Percentiles rank a stretch among this genome's conserved stretches.
Evolutionary conservation across 2,888 invertebrate genomes (phyloP).

Genomic region (Caenorhabditis imperialis): DNA sequence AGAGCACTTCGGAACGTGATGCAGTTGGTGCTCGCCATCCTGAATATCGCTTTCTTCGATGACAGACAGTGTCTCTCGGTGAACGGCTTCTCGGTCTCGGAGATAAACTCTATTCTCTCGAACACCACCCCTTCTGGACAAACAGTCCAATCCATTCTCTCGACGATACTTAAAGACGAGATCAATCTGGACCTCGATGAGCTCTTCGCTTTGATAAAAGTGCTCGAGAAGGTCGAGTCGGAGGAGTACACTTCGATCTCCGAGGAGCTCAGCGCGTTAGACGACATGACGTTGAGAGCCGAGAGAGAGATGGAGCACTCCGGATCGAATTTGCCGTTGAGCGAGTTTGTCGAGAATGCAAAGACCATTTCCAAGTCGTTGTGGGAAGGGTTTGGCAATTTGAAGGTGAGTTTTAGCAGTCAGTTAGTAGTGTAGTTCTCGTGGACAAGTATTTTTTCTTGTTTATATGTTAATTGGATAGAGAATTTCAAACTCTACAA

Average conservation of each 20-base stretch:
- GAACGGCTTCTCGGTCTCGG: slow-evolving; percentile 33
- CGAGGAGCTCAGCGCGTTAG: slow-evolving; percentile 22
- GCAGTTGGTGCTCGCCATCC: slow-evolving; percentile 46
- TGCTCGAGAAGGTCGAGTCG: slow-evolving; percentile 46
- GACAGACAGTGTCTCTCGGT: slow-evolving; percentile 44
- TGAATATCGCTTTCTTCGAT: slow-evolving; percentile 50
- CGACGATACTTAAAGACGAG: slow-evolving; percentile 59
- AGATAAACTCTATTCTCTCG: slow-evolving; percentile 17
- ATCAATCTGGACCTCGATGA: slow-evolving; percentile 64
- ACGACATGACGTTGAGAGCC: slow-evolving; percentile 40
- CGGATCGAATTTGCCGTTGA: slow-evolving; percentile 42
- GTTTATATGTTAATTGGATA: too few relatives aligned
- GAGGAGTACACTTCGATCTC: slow-evolving; percentile 18
- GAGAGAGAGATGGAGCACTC: slow-evolving; percentile 52
- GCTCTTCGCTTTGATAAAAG: slow-evolving; percentile 57
- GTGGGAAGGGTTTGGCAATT: slow-evolving; percentile 22
- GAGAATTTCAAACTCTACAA: too few relatives aligned
- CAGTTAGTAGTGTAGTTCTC: not conserved
- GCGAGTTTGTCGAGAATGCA: slow-evolving; percentile 44
- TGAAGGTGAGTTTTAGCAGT: slow-evolving; percentile 38
- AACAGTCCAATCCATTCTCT: slow-evolving; percentile 27
- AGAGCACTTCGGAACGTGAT: slow-evolving; percentile 55
- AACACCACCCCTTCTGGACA: slow-evolving; percentile 32
- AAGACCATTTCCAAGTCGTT: slow-evolving; percentile 6
- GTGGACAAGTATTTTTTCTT: too few relatives aligned